A percentile compares a stretch with the other conserved stretches of the same genome.
These are phyloP conservation scores for Vireo griseus DNA, from an alignment of 2,797 vertebrate genomes.

Conservation along the genomic window DNA sequence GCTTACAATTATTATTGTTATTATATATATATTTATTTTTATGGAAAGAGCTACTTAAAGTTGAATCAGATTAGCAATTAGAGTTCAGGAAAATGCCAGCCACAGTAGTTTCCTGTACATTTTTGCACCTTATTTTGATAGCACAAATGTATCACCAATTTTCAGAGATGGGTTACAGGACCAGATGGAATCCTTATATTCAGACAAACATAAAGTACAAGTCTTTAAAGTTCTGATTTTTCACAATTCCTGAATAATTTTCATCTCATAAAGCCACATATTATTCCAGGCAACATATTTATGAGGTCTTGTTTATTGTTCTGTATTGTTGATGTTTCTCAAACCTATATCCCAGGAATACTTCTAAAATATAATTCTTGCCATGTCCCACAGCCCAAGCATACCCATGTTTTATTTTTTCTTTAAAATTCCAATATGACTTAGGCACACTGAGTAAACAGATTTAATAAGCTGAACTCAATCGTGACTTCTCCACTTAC, in stretches of 20 bases:
- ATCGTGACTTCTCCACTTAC: constrained; percentile 55
- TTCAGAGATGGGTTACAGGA: background rate
- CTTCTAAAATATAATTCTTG: constrained; percentile 9
- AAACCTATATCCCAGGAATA: background rate
- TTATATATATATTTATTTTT: background rate
- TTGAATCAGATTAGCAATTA: background rate
- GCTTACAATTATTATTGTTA: background rate
- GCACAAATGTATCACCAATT: background rate
- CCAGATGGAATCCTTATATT: constrained; percentile 10
- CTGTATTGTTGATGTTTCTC: background rate
- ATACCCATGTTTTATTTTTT: background rate
- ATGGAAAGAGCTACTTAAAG: background rate
- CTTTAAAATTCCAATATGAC: constrained; percentile 34
- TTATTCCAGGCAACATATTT: background rate
- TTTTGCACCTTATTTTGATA: constrained; percentile 17
- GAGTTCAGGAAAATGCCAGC: constrained; percentile 8
- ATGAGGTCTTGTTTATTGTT: background rate
- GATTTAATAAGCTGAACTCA: constrained; percentile 65
- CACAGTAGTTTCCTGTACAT: background rate
- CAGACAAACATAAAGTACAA: background rate
- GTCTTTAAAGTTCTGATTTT: background rate
- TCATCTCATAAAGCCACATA: background rate
- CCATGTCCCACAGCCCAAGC: background rate
- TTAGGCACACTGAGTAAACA: constrained; percentile 57
- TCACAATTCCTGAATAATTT: background rate